A percentile compares a stretch with the other conserved stretches of the same genome.
Evolutionary conservation across 2,888 invertebrate species (phyloP).

Genomic region (Smittia sp.): DNA sequence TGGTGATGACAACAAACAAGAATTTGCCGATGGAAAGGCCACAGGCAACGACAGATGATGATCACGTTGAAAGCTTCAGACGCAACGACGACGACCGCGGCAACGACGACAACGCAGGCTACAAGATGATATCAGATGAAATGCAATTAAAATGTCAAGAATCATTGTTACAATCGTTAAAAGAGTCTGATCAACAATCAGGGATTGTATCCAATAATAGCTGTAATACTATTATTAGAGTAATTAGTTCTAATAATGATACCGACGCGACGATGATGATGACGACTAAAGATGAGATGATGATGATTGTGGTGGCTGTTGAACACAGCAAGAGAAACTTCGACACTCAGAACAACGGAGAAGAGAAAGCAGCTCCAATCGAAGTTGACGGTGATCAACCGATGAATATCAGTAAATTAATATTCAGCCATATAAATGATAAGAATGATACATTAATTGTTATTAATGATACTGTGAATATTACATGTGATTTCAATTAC

Average conservation of each 20-base stretch:
- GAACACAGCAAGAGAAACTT: neutral
- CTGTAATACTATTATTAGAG: conserved; percentile 40
- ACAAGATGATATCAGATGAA: conserved; percentile 41
- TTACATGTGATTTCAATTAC: conserved; percentile 42
- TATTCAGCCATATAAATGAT: conserved; percentile 42
- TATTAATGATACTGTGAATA: conserved; percentile 40
- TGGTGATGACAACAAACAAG: neutral
- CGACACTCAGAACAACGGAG: neutral
- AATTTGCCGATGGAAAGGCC: neutral
- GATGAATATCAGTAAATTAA: conserved; percentile 41
- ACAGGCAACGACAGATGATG: neutral
- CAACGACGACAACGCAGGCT: conserved; percentile 40
- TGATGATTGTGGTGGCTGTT: neutral
- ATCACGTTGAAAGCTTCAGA: neutral
- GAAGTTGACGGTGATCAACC: conserved; percentile 4
- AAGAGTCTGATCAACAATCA: conserved; percentile 43
- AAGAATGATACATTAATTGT: conserved; percentile 40
- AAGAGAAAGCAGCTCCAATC: neutral
- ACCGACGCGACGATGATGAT: neutral
- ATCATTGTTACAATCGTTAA: conserved; percentile 41
- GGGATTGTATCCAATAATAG: conserved; percentile 42
- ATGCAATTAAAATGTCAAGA: conserved; percentile 41
- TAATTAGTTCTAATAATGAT: conserved; percentile 31
- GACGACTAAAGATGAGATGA: neutral
- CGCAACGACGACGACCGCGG: conserved; percentile 39